These are phyloP conservation scores for Temnothorax unifasciatus DNA, from an alignment of 2,888 invertebrate genomes.

Conservation along the genomic window DNA sequence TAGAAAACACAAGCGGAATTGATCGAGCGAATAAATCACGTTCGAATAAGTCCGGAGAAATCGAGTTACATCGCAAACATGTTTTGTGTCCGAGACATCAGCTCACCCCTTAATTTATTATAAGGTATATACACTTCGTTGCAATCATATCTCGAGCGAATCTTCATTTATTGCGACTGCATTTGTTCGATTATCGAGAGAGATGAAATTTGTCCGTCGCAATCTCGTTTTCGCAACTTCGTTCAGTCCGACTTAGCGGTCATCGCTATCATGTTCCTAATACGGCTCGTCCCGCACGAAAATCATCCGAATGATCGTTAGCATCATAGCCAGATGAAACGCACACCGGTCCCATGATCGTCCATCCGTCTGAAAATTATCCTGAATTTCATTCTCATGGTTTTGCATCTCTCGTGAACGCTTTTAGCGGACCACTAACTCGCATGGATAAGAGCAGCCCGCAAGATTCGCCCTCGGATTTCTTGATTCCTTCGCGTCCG, in stretches of 20 bases:
- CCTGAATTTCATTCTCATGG: slow-evolving; percentile 64
- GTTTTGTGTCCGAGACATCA: neutral
- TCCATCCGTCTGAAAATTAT: slow-evolving; percentile 59
- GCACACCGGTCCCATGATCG: slow-evolving; percentile 22
- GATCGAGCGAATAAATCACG: neutral
- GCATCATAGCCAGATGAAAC: slow-evolving; percentile 59
- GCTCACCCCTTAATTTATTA: slow-evolving; percentile 8
- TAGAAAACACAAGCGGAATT: neutral
- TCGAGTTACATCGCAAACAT: slow-evolving; percentile 11
- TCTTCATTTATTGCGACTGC: slow-evolving; percentile 63
- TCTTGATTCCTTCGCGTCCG: slow-evolving; percentile 13
- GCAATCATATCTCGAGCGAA: slow-evolving; percentile 7
- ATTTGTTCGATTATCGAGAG: slow-evolving; percentile 59
- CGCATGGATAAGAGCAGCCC: slow-evolving; percentile 59
- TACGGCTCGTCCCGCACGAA: slow-evolving; percentile 63
- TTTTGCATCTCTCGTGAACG: slow-evolving; percentile 55
- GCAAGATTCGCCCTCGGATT: slow-evolving; percentile 38
- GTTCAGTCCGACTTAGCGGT: slow-evolving; percentile 37
- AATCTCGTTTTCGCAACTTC: slow-evolving; percentile 48
- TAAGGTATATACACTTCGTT: neutral
- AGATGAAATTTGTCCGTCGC: neutral
- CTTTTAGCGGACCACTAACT: slow-evolving; percentile 66
- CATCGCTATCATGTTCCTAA: slow-evolving; percentile 76
- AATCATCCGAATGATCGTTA: slow-evolving; percentile 77
- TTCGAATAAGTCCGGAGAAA: neutral